These are phyloP conservation scores for Heliconius erato DNA, from an alignment of 2,888 invertebrate genomes.

Conservation along the genomic window DNA sequence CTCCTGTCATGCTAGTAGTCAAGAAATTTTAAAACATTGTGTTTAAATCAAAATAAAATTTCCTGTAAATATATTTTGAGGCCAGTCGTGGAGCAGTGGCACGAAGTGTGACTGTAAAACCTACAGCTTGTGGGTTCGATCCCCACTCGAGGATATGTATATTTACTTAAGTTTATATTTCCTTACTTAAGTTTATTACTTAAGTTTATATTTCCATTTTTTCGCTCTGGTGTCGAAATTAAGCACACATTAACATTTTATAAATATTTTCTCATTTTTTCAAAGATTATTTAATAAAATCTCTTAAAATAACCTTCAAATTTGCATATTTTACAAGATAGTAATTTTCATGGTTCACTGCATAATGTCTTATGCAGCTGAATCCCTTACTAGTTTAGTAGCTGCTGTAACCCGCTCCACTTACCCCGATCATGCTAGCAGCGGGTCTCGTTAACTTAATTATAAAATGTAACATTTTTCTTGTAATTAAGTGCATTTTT, in stretches of 20 bases:
- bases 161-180: no score
- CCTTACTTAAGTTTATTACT: no score
- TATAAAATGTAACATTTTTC: background rate
- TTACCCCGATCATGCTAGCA: background rate
- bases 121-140: no score
- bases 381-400: slow-evolving; percentile 15
- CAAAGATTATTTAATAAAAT: no score
- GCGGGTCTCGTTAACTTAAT: background rate
- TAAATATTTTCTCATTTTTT: no score
- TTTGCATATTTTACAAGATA: slow-evolving; percentile 1
- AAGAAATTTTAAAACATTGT: background rate
- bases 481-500: background rate
- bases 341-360: background rate
- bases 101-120: no score
- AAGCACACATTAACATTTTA: no score
- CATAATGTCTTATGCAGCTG: slow-evolving; percentile 5
- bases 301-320: background rate
- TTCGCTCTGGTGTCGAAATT: no score
- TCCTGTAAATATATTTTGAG: no score
- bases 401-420: slow-evolving; percentile 4
- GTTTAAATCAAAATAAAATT: background rate
- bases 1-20: slow-evolving; percentile 55
- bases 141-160: no score
- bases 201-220: no score
- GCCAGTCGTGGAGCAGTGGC: no score